phyloP scores from a whole-genome alignment of 2,888 invertebrate species.

The Caenorhabditis sp. region DNA sequence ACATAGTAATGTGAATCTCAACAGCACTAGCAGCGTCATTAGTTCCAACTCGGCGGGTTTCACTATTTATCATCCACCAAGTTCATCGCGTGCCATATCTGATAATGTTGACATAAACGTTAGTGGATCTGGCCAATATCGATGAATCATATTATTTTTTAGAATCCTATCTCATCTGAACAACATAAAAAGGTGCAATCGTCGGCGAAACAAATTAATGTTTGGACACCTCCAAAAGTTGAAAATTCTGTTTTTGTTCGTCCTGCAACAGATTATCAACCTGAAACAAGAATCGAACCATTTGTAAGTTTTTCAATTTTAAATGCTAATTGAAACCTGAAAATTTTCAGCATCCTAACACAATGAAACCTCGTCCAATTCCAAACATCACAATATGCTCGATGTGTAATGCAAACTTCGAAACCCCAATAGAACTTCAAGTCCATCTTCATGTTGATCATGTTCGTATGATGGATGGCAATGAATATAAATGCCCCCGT shows the following conservation, averaged over 20 bases:
- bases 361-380: slow-evolving; percentile 17
- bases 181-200: not conserved
- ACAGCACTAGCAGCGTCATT: not conserved
- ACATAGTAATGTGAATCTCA: not conserved
- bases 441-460: slow-evolving; percentile 68
- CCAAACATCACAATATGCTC: slow-evolving; percentile 15
- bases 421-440: slow-evolving; percentile 29
- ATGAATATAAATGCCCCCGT: slow-evolving; percentile 62
- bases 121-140: not conserved
- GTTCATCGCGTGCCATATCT: not conserved
- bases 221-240: slow-evolving; percentile 21
- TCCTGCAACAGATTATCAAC: not conserved
- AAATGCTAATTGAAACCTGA: not conserved
- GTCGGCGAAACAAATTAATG: not conserved
- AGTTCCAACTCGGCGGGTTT: not conserved
- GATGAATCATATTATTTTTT: not conserved
- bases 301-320: not conserved
- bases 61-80: not conserved
- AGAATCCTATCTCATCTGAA: too few relatives aligned
- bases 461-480: slow-evolving; percentile 64
- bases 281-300: not conserved
- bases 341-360: not conserved
- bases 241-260: not conserved
- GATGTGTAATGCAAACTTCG: slow-evolving; percentile 11
- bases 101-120: not conserved